phyloP scores from a whole-genome alignment of 2,888 invertebrate genomes.

The Pantelozetes paolii region DNA sequence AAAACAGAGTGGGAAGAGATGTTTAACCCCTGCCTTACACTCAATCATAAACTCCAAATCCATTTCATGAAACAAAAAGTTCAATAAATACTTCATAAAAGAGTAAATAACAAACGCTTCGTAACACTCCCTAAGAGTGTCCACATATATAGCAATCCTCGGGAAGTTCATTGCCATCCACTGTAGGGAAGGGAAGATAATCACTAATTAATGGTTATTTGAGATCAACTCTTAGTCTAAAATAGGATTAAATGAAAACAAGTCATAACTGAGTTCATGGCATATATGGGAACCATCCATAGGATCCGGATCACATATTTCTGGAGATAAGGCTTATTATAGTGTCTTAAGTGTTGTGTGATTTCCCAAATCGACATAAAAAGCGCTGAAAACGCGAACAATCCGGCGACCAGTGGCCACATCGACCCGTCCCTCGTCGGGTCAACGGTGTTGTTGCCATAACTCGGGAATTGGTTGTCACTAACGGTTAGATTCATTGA shows the following conservation, averaged over 20 bases:
- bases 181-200: not conserved
- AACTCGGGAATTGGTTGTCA: no score
- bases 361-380: slow-evolving; percentile 94
- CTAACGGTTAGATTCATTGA: no score
- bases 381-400: slow-evolving; percentile 83
- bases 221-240: no score
- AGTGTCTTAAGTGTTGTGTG: slow-evolving; percentile 85
- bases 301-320: slow-evolving; percentile 82
- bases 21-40: slow-evolving; percentile 76
- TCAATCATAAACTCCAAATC: slow-evolving; percentile 61
- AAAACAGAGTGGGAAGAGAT: slow-evolving; percentile 86
- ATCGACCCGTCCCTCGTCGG: not conserved
- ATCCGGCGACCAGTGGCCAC: slow-evolving; percentile 67
- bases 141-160: slow-evolving; percentile 81
- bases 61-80: slow-evolving; percentile 78
- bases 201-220: no score
- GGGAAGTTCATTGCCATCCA: slow-evolving; percentile 75
- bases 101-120: slow-evolving; percentile 98
- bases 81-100: slow-evolving; percentile 89
- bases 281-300: slow-evolving; percentile 90
- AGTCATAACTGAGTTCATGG: slow-evolving; percentile 77
- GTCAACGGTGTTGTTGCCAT: no score
- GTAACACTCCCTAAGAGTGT: slow-evolving; percentile 88
- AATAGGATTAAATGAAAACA: no score
- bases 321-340: slow-evolving; percentile 83